Base-by-base conservation (phyloP, 1,140 invertebrate genomes). In the Euwallacea fornicatus region DNA sequence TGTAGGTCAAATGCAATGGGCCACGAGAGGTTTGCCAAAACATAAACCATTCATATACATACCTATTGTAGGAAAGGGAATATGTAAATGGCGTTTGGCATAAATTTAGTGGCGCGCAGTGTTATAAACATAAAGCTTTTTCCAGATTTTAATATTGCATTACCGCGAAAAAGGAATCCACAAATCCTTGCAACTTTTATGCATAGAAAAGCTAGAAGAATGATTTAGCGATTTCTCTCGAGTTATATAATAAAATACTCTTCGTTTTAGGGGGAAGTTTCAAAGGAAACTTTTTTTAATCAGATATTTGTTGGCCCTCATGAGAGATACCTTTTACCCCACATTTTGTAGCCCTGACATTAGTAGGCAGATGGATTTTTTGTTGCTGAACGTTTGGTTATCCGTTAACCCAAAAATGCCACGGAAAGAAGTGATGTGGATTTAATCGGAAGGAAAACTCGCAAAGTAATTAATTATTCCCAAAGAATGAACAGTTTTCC, bases 31-130 rank as follows among this genome's bases (percentile, higher is more conserved):
- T 42, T n/a, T 55, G 47, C 64, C 64, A 66, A 66, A 66, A 66
- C 64, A 66, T 66, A 55, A 66, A 66, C 64, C 64, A 54, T 66
- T 66, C 64, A 54, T 55, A 66, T 55, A 66, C 50, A 66, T 55
- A 55, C 46, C 8, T 64, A 50, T 50, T 50, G 46, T 11, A 11
- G 33, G 41, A 53, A 13, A 50, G 46, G 50, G 62, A 43, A 61
- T 42, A 61, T 43, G 33, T 61, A 61, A 47, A 66, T 66, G 47
- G 15, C 50, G 42, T 66, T 66, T 55, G 42, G 62, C n/a, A 64
- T 33, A 41, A 50, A 64, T 64, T 64, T 64, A 64, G 41, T 64
- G 44, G 62, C 7, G n/a, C 46, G 15, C 62, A 64, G 62, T 64
- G 62, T 53, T 64, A 64, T 64, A 64, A 64, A 64, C 62, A 64